Evolutionary conservation across 2,113 vertebrate genomes (phyloP), one percentile per base, ranked within the genome.

Genomic region (Stercorarius parasiticus): DNA sequence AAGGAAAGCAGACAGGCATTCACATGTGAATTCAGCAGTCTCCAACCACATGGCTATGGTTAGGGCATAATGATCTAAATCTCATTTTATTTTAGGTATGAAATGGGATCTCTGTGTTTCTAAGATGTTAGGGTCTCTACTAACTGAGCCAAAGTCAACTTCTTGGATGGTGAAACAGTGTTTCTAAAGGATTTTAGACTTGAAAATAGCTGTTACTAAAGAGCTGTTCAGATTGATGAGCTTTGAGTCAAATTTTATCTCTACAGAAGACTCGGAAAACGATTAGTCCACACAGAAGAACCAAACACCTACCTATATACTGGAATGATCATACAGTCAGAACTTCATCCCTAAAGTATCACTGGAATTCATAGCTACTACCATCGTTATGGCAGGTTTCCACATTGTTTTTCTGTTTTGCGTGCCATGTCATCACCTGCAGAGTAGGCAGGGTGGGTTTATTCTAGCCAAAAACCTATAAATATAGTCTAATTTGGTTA

Each of bases 1-100:
- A 88, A 79, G 47, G 88, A 88, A 95, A 74, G 86, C 87, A 96
- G 67, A 82, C 93, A 95, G 67, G 82, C 95, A 90, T 79, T 97
- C 64, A 90, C 90, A 94, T 47, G 61, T 94, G 89, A 97, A 96
- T 76, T 79, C 45, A 91, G 53, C 76, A 55, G 40, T 80, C 87
- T 96, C 81, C 66, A 84, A 77, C 67, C 83, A 90, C 87, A 79
- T 22, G 30, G 81, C 62, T 78, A 94, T 73, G 85, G 84, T 97
- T 93, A 95, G 84, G 65, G 82, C 20, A 4, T 53, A 89, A 90
- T 42, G 87, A 95, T 62, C 70, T 70, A 93, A 95, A 91, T 69
- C 38, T 61, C 47, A 83, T 96, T 91, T 97, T 88, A 88, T 59
- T 90, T 95, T 88, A 96, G 74, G 70, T 69, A 94, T 65, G 50